Evolutionary conservation across 2,113 vertebrate species (phyloP), one percentile per base, ranked within the genome.

Genomic region (Galemys pyrenaicus): DNA sequence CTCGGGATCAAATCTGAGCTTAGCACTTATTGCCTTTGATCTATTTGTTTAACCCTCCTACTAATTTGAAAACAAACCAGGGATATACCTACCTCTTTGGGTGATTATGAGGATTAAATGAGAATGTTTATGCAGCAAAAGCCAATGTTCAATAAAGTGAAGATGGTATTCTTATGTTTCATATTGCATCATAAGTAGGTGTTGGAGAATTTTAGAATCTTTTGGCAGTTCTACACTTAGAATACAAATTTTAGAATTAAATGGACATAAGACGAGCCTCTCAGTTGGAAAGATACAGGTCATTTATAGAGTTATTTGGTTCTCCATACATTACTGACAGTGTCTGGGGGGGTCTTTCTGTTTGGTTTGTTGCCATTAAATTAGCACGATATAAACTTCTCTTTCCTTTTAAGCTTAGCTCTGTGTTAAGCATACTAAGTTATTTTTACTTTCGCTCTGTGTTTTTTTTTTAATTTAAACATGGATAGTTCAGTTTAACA

Each of bases 401-500:
- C 24, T 78, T 71, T 94, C 71, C 64, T 96, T 67, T 80, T 62
- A 84, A 84, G 39, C 89, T 86, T 8, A 92, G 41, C 41, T 37
- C 49, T 93, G 1, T 0, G 11, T 82, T 85, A 74, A 67, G 2
- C 35, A 39, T 91, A 0, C 24, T 94, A 19, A 6, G 87, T 85
- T 92, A 92, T 95, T 95, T 95, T 96, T 95, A 58, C 75, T 54
- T 75, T 68, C 51, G 93, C 77, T 3, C 71, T 94, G 62, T 87
- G 13, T 51, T 51, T 51, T 51, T 51, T 49, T 97, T 96, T 97
- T 91, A 73, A 78, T 95, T 92, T 95, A 95, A 98, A 83, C 1
- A 22, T 87, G 0, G 6, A 0, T 19, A 15, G 96, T 97, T 97
- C 89, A 92, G 84, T 84, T 94, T 96, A 91, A 73, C 51, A 54